A percentile compares a stretch with the other conserved stretches of the same genome.
These are phyloP conservation scores for Darevskia nairensis DNA, from an alignment of 2,797 vertebrate genomes.

Conservation along the genomic window DNA sequence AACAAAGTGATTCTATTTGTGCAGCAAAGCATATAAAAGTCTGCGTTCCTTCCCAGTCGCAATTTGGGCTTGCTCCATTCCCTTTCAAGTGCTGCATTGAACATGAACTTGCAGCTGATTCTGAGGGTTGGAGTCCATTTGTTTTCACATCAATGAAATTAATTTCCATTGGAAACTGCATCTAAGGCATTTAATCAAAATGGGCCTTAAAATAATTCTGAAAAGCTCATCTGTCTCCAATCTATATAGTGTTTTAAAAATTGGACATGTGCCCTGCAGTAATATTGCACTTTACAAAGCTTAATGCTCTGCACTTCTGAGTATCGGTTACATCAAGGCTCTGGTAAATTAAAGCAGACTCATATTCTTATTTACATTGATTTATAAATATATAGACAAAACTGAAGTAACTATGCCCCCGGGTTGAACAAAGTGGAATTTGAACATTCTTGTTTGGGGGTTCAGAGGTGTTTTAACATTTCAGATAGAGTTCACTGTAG, in stretches of 20 bases:
- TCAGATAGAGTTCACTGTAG: conserved; percentile 60
- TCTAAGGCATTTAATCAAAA: conserved; percentile 75
- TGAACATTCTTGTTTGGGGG: conserved; percentile 61
- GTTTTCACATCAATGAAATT: conserved; percentile 77
- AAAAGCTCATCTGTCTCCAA: conserved; percentile 78
- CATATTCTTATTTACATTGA: conserved; percentile 66
- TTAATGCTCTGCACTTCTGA: conserved; percentile 61
- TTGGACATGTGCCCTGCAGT: conserved; percentile 75
- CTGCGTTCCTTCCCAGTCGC: conserved; percentile 14
- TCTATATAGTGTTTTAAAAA: conserved; percentile 76
- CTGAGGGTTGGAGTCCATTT: conserved; percentile 73
- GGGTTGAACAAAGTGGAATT: conserved; percentile 57
- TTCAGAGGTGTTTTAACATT: conserved; percentile 63
- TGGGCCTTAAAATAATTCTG: conserved; percentile 73
- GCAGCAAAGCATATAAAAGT: conserved; percentile 43
- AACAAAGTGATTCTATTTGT: conserved; percentile 54
- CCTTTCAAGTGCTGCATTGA: conserved; percentile 53
- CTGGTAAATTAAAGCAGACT: conserved; percentile 67
- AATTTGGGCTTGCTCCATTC: conserved; percentile 42
- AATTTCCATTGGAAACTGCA: conserved; percentile 77
- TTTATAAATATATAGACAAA: conserved; percentile 68
- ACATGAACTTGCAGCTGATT: conserved; percentile 69
- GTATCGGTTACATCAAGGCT: conserved; percentile 69
- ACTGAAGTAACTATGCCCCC: conserved; percentile 66
- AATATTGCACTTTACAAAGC: conserved; percentile 68